A percentile compares a stretch with the other conserved stretches of the same genome.
These are phyloP conservation scores for Herminia tarsipennalis DNA, from an alignment of 2,888 invertebrate genomes.

Conservation along the genomic window DNA sequence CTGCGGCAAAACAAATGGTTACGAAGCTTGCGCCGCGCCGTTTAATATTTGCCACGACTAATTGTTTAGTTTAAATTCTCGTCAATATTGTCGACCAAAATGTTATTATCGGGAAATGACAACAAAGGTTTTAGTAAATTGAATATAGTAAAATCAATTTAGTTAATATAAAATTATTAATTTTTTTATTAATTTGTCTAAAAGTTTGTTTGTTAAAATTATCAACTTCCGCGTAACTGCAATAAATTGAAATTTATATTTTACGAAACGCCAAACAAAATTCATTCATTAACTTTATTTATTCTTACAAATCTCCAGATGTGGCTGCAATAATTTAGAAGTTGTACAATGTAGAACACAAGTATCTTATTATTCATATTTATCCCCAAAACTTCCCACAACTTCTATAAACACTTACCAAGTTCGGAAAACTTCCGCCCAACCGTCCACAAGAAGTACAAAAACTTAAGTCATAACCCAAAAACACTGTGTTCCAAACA, in stretches of 20 bases:
- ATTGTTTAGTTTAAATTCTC: constrained; percentile 18
- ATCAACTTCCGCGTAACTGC: too few relatives aligned
- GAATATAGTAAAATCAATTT: too few relatives aligned
- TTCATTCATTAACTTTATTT: too few relatives aligned
- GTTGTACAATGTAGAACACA: constrained; percentile 2
- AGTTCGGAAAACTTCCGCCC: constrained; percentile 37
- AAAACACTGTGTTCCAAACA: constrained; percentile 33
- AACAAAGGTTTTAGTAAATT: too few relatives aligned
- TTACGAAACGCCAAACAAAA: too few relatives aligned
- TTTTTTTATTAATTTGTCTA: too few relatives aligned
- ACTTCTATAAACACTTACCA: constrained; percentile 49
- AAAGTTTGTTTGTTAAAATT: too few relatives aligned
- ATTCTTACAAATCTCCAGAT: neutral
- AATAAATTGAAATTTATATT: too few relatives aligned
- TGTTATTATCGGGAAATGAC: too few relatives aligned
- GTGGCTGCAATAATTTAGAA: too few relatives aligned
- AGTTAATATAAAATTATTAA: too few relatives aligned
- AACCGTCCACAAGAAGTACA: constrained; percentile 28
- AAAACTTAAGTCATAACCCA: constrained; percentile 43
- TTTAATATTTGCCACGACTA: constrained; percentile 25
- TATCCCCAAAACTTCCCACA: constrained; percentile 23
- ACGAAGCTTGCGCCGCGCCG: constrained; percentile 37
- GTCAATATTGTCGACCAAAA: constrained; percentile 2
- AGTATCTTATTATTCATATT: constrained; percentile 28
- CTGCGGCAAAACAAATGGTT: constrained; percentile 56